A percentile compares a stretch with the other conserved stretches of the same genome.
These are phyloP conservation scores for Meriones psammophilus DNA, from an alignment of 2,797 vertebrate genomes.

Conservation along the genomic window DNA sequence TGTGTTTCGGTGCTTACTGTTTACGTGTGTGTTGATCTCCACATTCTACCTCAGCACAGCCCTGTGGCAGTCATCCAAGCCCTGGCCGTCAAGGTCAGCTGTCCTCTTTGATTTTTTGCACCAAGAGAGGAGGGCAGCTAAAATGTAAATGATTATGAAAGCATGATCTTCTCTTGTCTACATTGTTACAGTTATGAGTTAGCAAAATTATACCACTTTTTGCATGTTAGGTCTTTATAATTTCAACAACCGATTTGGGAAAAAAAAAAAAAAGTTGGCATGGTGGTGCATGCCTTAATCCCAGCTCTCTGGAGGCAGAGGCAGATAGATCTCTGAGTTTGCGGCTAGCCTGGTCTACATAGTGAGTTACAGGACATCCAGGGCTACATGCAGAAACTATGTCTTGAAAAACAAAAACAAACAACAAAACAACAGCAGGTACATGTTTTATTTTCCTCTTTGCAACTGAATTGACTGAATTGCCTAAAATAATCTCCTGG, in stretches of 20 bases:
- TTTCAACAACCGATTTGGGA: conserved; percentile 21
- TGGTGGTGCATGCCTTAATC: not conserved
- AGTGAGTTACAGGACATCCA: not conserved
- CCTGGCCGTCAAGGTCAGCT: not conserved
- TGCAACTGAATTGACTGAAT: conserved; percentile 24
- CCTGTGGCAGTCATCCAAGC: conserved; percentile 46
- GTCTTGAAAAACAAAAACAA: too few species aligned
- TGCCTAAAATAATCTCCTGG: conserved; percentile 7
- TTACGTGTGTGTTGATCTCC: conserved; percentile 34
- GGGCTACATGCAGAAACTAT: not conserved
- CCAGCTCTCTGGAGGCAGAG: not conserved
- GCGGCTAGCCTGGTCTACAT: not conserved
- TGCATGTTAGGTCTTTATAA: conserved; percentile 36
- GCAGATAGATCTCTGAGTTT: not conserved
- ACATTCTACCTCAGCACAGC: not conserved
- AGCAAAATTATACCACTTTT: conserved; percentile 10
- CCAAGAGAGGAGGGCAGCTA: conserved; percentile 19
- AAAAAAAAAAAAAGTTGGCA: not conserved
- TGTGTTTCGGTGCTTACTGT: conserved; percentile 48
- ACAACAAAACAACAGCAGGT: conserved; percentile 29
- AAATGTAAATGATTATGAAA: conserved; percentile 26
- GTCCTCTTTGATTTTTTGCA: conserved; percentile 53
- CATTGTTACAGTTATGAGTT: conserved; percentile 1
- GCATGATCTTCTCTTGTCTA: not conserved
- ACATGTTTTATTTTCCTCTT: conserved; percentile 55